These are phyloP conservation scores for Aramus guarauna DNA, from an alignment of 2,113 vertebrate species.

Conservation along the genomic window DNA sequence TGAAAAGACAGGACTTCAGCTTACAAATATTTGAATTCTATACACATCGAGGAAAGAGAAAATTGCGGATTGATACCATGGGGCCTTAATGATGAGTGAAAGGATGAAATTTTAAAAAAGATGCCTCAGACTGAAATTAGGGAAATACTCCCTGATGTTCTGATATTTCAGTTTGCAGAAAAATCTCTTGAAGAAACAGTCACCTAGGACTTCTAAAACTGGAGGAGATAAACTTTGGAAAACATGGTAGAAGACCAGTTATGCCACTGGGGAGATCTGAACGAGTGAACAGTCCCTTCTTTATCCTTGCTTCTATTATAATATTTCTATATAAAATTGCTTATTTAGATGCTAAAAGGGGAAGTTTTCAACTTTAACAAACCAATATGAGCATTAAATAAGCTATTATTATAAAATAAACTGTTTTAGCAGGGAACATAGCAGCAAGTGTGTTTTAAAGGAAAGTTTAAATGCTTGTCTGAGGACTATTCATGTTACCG, in stretches of 20 bases:
- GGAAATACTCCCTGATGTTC: not conserved
- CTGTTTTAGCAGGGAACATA: not conserved
- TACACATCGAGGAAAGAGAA: not conserved
- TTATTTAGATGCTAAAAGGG: not conserved
- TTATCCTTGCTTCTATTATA: not conserved
- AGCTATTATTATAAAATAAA: not conserved
- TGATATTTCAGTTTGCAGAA: not conserved
- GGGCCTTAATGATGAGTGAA: not conserved
- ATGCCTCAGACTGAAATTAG: not conserved
- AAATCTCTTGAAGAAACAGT: not conserved
- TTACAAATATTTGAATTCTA: not conserved
- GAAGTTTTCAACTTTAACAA: not conserved
- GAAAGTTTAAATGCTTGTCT: not conserved
- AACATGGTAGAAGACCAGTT: not conserved
- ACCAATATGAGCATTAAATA: not conserved
- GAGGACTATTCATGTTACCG: not conserved
- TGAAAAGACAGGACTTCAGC: not conserved
- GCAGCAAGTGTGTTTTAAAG: not conserved
- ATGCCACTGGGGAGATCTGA: not conserved
- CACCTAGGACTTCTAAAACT: not conserved
- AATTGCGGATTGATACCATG: not conserved
- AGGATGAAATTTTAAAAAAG: not conserved
- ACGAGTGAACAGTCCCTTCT: not conserved
- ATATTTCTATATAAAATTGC: not conserved
- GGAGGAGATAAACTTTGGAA: not conserved